These are phyloP conservation scores for Microtus richardsoni DNA, from an alignment of 2,113 vertebrate species.

Conservation along the genomic window DNA sequence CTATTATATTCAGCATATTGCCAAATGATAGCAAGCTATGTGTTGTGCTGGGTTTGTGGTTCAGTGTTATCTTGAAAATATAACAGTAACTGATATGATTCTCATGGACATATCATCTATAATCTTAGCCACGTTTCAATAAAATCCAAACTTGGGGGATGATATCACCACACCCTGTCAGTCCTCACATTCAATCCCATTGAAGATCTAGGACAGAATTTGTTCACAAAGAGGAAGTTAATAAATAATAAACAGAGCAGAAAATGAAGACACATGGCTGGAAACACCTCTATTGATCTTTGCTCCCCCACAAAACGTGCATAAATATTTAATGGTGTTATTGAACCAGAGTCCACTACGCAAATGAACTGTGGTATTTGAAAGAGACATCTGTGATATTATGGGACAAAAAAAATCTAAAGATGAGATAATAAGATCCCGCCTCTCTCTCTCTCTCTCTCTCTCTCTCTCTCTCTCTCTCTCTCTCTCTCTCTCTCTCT, in stretches of 20 bases:
- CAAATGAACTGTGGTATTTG: neutral
- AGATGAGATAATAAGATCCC: neutral
- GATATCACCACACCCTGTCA: neutral
- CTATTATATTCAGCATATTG: slow-evolving; percentile 5
- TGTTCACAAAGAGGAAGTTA: slow-evolving; percentile 54
- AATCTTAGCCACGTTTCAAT: slow-evolving; percentile 41
- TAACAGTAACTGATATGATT: neutral
- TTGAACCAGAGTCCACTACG: slow-evolving; percentile 14
- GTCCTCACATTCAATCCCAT: neutral
- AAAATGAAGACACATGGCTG: slow-evolving; percentile 41
- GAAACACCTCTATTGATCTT: slow-evolving; percentile 53
- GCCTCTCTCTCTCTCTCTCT: neutral
- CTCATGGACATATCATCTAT: neutral
- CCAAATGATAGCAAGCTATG: neutral
- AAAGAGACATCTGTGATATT: neutral
- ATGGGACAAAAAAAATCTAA: neutral
- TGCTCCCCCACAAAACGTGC: slow-evolving; percentile 53
- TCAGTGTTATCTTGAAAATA: slow-evolving; percentile 27
- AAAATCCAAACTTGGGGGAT: neutral
- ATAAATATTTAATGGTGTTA: slow-evolving; percentile 66
- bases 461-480: neutral
- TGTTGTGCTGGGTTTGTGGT: neutral
- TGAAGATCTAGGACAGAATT: neutral
- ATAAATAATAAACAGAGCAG: slow-evolving; percentile 62
- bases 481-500: neutral